These are phyloP conservation scores for Pao palembangensis DNA, from an alignment of 2,113 vertebrate species.

Conservation along the genomic window DNA sequence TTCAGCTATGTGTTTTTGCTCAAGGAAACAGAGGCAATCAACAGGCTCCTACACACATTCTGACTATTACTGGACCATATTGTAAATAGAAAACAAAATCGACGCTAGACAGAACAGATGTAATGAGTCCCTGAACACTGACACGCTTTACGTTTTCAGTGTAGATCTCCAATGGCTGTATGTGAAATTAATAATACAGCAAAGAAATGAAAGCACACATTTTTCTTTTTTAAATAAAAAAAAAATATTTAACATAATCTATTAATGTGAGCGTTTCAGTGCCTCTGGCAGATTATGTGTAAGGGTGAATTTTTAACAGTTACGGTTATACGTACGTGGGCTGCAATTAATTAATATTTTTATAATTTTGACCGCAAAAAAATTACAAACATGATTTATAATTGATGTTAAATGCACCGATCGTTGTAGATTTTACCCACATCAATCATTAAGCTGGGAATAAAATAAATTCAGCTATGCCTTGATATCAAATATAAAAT, in stretches of 20 bases:
- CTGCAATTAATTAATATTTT: conserved; percentile 22
- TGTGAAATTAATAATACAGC: conserved; percentile 23
- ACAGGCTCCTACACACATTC: background rate
- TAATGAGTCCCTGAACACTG: conserved; percentile 18
- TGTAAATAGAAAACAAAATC: conserved; percentile 8
- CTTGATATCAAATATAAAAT: conserved; percentile 50
- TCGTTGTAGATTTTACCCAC: conserved; percentile 34
- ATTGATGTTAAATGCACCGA: conserved; percentile 42
- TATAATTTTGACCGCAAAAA: conserved; percentile 6
- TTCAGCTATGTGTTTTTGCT: conserved; percentile 2
- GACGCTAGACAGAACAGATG: conserved; percentile 25
- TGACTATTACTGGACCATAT: too few relatives aligned
- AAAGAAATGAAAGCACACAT: conserved; percentile 15
- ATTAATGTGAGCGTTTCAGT: too few relatives aligned
- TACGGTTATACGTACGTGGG: conserved; percentile 2
- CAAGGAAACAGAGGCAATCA: background rate
- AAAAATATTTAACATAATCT: too few relatives aligned
- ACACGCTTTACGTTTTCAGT: conserved; percentile 25
- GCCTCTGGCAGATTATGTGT: background rate
- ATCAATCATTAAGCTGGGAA: conserved; percentile 38
- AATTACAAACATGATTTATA: conserved; percentile 47
- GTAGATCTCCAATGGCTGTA: conserved; percentile 13
- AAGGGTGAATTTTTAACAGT: conserved; percentile 4
- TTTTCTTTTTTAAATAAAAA: background rate
- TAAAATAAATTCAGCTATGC: conserved; percentile 38